phyloP scores from a whole-genome alignment of 2,113 vertebrate genomes.

The Vidua chalybeata region DNA sequence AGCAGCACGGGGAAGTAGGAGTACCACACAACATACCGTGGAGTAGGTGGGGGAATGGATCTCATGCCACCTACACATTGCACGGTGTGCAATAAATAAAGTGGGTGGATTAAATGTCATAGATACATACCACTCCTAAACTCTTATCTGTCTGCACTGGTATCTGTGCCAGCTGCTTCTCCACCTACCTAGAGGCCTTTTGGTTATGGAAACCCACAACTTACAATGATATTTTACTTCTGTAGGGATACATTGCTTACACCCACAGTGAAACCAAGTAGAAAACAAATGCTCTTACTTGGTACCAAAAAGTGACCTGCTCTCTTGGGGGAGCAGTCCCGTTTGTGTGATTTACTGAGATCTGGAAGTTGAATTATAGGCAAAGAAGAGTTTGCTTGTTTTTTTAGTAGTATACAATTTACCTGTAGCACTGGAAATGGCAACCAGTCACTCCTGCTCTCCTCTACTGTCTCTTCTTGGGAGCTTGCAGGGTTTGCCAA shows the following conservation, averaged over 20 bases:
- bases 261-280: not conserved
- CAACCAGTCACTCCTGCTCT: not conserved
- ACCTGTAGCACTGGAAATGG: not conserved
- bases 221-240: conserved; percentile 1
- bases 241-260: not conserved
- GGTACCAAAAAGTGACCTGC: not conserved
- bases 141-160: conserved; percentile 44
- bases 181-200: conserved; percentile 57
- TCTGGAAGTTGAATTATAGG: not conserved
- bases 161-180: conserved; percentile 56
- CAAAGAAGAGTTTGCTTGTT: not conserved
- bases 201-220: conserved; percentile 28
- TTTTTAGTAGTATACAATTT: not conserved
- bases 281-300: not conserved
- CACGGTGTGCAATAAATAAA: conserved; percentile 38
- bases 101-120: conserved; percentile 61
- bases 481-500: not conserved
- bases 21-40: not conserved
- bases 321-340: not conserved
- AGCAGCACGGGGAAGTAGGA: not conserved
- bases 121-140: conserved; percentile 33
- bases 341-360: not conserved
- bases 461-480: not conserved
- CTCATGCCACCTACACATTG: conserved; percentile 25
- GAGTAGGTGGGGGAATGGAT: not conserved